These are phyloP conservation scores for Miichthys miiuy DNA, from an alignment of 2,797 vertebrate genomes.

Conservation along the genomic window DNA sequence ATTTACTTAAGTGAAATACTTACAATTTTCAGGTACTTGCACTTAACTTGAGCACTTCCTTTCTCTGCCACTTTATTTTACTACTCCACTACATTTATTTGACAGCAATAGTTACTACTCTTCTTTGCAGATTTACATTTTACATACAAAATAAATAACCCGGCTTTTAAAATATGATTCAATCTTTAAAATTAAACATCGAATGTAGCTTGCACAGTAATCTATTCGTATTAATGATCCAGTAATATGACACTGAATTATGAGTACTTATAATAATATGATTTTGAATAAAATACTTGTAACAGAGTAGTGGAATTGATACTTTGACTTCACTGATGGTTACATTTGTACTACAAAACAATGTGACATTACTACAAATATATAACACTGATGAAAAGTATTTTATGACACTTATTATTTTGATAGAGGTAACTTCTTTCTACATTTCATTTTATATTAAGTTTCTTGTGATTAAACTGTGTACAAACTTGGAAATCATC, in stretches of 20 bases:
- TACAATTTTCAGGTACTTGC: not conserved
- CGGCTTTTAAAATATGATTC: not conserved
- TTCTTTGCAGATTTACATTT: not conserved
- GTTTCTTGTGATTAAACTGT: not conserved
- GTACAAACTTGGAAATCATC: not conserved
- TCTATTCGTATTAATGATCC: not conserved
- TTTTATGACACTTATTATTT: not conserved
- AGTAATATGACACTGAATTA: not conserved
- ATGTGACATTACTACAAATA: not conserved
- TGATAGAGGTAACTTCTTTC: not conserved
- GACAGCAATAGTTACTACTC: not conserved
- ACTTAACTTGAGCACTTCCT: not conserved
- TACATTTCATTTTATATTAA: not conserved
- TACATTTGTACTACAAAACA: not conserved
- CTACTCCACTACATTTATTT: not conserved
- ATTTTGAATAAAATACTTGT: not conserved
- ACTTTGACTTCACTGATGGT: not conserved
- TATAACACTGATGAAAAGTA: not conserved
- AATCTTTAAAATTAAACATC: not conserved
- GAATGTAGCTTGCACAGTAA: not conserved
- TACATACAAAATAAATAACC: not conserved
- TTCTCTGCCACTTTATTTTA: not conserved
- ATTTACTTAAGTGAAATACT: not conserved
- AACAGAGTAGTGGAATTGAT: not conserved
- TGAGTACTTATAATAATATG: not conserved